Conservation (phyloP, 2,888 invertebrate species). For the Dioctria rufipes region DNA sequence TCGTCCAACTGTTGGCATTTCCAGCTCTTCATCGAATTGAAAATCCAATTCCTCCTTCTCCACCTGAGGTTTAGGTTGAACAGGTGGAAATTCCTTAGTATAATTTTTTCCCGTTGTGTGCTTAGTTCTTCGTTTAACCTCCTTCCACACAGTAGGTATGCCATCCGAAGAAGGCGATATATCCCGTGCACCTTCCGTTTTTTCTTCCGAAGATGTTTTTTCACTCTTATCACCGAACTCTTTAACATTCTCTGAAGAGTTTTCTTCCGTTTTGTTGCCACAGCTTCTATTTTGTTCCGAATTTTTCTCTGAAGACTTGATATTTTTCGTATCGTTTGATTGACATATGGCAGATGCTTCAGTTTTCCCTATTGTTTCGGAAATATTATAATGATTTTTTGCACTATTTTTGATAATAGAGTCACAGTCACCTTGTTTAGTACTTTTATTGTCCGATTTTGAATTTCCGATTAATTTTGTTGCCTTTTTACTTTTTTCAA, state of each 20-base stretch:
- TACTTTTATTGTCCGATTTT: slow-evolving; percentile 41
- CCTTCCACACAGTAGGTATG: slow-evolving; percentile 69
- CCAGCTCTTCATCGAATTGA: slow-evolving; percentile 97
- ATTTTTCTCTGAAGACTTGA: too few species aligned
- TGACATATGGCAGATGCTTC: too few species aligned
- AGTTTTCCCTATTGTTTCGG: too few species aligned
- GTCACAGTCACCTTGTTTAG: not conserved
- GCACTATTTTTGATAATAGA: too few species aligned
- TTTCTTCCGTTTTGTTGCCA: too few species aligned
- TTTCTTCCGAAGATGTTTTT: slow-evolving; percentile 57
- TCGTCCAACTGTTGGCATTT: slow-evolving; percentile 80
- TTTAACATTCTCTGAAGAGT: too few species aligned
- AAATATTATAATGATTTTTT: too few species aligned
- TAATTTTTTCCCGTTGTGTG: slow-evolving; percentile 73
- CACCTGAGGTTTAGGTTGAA: slow-evolving; percentile 61
- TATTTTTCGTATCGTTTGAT: too few species aligned
- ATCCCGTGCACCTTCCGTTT: slow-evolving; percentile 47
- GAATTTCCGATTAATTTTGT: slow-evolving; percentile 24
- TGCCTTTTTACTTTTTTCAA: slow-evolving; percentile 18
- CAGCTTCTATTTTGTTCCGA: too few species aligned
- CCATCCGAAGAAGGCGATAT: slow-evolving; percentile 62
- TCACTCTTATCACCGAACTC: too few species aligned
- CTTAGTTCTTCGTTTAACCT: slow-evolving; percentile 77
- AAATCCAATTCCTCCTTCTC: slow-evolving; percentile 92
- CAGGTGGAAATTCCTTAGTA: slow-evolving; percentile 65